Base-by-base conservation (phyloP, 2,888 invertebrate genomes). In the Nemotelus nigrinus region DNA sequence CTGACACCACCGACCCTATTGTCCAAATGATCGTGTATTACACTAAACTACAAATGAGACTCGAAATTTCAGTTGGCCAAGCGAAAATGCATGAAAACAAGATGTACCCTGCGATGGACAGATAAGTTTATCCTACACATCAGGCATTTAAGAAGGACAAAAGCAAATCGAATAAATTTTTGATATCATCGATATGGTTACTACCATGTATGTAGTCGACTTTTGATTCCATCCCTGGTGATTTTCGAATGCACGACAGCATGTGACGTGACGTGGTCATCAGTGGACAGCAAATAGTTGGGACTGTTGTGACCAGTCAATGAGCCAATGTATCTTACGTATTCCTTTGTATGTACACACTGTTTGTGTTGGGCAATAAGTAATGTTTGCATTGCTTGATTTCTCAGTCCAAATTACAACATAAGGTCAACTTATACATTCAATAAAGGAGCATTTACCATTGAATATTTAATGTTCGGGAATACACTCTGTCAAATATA, bases 221-320 rank as follows among this genome's bases (percentile, higher is more conserved):
- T 63, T 74, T 63, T 10, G 39, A 7, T n/a, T 50, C 47, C 47
- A 60, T 74, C 43, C 25, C 43, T 43, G 74, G 63, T 74, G 70
- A 70, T 74, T 74, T 70, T 3, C 63, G 60, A 74, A 25, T 47
- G 41, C 74, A 74, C 41, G 74, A 60, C 47, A 25, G 47, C 80
- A 80, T 80, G 81, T 80, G 80, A 81, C 81, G 81, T 80, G 81
- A 80, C 81, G 45, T 70, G 58, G 45, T 44, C 44, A 47, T 25
- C 25, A 25, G 25, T 57, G 41, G 47, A 41, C 45, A 47, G 4
- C 6, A 45, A 43, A 60, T 71, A 25, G 25, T 71, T n/a, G 45
- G 8, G 25, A 64, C 5, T 58, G 58, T 70, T n/a, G 57, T 25
- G 76, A 53, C 25, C 25, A 25, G 25, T 25, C 25, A 25, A 25